Evolutionary conservation across 2,113 vertebrate genomes (phyloP).

Genomic region (Sapajus apella): DNA sequence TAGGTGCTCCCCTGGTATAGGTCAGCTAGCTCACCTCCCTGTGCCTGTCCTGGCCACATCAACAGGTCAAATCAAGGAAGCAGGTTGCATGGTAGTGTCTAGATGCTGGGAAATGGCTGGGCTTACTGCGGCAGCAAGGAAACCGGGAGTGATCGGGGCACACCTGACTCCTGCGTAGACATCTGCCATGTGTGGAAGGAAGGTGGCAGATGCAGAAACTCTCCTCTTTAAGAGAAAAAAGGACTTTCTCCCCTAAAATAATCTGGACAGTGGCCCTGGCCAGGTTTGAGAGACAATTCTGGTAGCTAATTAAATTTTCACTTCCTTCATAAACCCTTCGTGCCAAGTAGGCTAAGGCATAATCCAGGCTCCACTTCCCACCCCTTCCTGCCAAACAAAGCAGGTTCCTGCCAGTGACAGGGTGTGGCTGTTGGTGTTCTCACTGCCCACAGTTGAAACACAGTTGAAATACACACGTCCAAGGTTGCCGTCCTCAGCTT

Average conservation of each 20-base stretch:
- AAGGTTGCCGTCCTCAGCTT: neutral
- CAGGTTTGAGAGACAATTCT: neutral
- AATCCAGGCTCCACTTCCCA: neutral
- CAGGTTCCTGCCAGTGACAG: neutral
- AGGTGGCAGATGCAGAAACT: neutral
- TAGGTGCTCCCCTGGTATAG: neutral
- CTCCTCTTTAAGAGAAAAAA: neutral
- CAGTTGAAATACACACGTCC: neutral
- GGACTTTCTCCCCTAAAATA: neutral
- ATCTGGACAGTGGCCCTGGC: neutral
- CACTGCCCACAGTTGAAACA: neutral
- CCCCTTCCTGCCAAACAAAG: neutral
- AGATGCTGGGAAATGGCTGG: neutral
- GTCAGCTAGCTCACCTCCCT: neutral
- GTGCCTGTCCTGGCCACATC: neutral
- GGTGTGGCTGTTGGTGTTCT: neutral
- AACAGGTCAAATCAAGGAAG: neutral
- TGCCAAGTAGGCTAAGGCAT: neutral
- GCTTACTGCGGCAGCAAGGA: neutral
- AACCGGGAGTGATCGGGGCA: neutral
- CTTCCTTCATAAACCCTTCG: neutral
- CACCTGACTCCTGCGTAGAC: neutral
- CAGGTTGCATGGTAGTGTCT: accelerated
- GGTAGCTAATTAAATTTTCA: conserved; percentile 18
- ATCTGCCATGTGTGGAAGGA: neutral